Conservation (phyloP, 1,140 invertebrate species). For the Hestina assimilis region DNA sequence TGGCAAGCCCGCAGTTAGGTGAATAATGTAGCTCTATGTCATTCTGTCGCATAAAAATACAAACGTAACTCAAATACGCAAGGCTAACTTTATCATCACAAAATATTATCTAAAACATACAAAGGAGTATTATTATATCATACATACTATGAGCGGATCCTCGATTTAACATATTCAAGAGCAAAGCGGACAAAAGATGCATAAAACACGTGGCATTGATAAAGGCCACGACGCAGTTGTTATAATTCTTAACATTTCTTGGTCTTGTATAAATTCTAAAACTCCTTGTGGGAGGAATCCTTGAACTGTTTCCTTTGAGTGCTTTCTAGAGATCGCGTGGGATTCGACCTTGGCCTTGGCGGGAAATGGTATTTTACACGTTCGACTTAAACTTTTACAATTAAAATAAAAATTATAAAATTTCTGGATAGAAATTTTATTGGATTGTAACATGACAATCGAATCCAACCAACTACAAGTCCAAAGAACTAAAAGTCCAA, state of each 20-base stretch:
- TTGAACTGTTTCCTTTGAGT: slow-evolving; percentile 48
- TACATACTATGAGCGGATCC: not conserved
- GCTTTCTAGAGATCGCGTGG: slow-evolving; percentile 39
- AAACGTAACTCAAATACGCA: no score
- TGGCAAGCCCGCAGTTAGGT: no score
- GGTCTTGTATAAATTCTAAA: slow-evolving; percentile 46
- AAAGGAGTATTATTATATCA: no score
- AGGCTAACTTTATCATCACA: no score
- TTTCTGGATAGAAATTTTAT: no score
- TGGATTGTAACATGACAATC: no score
- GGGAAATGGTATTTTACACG: slow-evolving; percentile 21
- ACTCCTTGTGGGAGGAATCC: slow-evolving; percentile 55
- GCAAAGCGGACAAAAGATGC: not conserved
- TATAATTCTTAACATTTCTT: slow-evolving; percentile 41
- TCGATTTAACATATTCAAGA: not conserved
- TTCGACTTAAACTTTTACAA: slow-evolving; percentile 2
- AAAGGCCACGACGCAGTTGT: slow-evolving; percentile 14
- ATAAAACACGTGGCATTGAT: slow-evolving; percentile 2
- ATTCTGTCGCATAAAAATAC: no score
- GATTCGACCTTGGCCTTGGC: slow-evolving; percentile 39
- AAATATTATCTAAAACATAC: no score
- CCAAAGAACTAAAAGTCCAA: no score
- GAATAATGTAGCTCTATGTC: no score
- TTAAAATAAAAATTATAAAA: no score
- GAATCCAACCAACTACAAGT: no score